phyloP scores from a whole-genome alignment of 2,113 vertebrate species.

The Antechinus stuartii region DNA sequence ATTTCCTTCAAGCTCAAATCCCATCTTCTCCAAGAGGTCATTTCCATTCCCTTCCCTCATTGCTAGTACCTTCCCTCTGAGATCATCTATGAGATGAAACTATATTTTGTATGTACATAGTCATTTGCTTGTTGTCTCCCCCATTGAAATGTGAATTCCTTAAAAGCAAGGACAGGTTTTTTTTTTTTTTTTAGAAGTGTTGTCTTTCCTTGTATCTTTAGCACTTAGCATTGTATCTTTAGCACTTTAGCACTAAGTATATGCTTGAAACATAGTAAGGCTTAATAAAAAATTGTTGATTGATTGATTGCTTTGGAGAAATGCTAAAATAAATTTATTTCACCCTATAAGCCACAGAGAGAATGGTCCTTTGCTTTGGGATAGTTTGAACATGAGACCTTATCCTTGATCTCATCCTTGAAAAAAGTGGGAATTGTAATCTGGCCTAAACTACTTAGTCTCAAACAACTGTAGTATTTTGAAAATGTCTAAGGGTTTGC shows the following conservation, averaged over 20 bases:
- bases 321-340: background rate
- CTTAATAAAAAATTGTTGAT: background rate
- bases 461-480: background rate
- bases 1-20: background rate
- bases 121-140: background rate
- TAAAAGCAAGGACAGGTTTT: background rate
- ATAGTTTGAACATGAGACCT: background rate
- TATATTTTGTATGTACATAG: background rate
- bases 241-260: background rate
- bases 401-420: background rate
- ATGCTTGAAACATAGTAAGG: background rate
- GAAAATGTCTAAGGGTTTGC: background rate
- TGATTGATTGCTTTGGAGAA: background rate
- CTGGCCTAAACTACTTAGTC: background rate
- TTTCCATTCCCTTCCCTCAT: background rate
- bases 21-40: background rate
- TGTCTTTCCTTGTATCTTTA: background rate
- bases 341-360: background rate
- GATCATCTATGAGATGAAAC: background rate
- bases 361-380: background rate
- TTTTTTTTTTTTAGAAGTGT: background rate
- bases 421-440: background rate
- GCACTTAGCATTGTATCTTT: background rate
- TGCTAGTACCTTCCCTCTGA: background rate
- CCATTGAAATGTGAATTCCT: background rate